Percentiles rank a stretch among this genome's conserved stretches.
Conservation (phyloP, 2,888 invertebrate genomes). For the Eilema depressum region DNA sequence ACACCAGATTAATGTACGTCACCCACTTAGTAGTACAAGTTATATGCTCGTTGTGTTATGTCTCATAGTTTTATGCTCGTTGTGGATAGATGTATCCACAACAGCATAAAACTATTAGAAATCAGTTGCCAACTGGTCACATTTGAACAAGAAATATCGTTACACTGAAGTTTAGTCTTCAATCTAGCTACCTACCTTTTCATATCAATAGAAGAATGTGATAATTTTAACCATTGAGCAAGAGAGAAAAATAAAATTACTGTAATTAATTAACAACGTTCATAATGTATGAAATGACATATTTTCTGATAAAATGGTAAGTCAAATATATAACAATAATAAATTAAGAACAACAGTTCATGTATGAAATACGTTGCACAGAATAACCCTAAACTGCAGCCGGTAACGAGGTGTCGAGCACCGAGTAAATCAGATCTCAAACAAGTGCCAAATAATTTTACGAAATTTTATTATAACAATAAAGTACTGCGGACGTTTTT, state of each 20-base stretch:
- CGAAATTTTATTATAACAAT: constrained; percentile 77
- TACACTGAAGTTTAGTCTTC: neutral
- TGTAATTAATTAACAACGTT: neutral
- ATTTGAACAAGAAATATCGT: neutral
- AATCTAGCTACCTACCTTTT: neutral
- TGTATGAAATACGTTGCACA: constrained; percentile 41
- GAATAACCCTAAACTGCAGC: constrained; percentile 58
- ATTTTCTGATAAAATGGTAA: neutral
- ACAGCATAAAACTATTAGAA: too few species aligned
- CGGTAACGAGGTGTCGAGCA: constrained; percentile 58
- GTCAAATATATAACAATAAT: constrained; percentile 31
- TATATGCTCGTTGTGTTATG: too few species aligned
- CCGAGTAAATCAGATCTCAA: constrained; percentile 66
- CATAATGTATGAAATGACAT: neutral
- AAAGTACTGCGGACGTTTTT: constrained; percentile 69
- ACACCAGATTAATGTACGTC: too few species aligned
- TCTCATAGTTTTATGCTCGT: too few species aligned
- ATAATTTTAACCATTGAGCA: neutral
- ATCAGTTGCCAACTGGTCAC: neutral
- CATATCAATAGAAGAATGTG: neutral
- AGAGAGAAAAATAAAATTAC: neutral
- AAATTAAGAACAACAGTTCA: constrained; percentile 33
- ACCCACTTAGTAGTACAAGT: too few species aligned
- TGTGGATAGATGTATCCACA: too few species aligned
- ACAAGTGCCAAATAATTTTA: constrained; percentile 72